A percentile compares a stretch with the other conserved stretches of the same genome.
phyloP scores from a whole-genome alignment of 2,113 vertebrate species.

The Epinephelus cyanopodus region DNA sequence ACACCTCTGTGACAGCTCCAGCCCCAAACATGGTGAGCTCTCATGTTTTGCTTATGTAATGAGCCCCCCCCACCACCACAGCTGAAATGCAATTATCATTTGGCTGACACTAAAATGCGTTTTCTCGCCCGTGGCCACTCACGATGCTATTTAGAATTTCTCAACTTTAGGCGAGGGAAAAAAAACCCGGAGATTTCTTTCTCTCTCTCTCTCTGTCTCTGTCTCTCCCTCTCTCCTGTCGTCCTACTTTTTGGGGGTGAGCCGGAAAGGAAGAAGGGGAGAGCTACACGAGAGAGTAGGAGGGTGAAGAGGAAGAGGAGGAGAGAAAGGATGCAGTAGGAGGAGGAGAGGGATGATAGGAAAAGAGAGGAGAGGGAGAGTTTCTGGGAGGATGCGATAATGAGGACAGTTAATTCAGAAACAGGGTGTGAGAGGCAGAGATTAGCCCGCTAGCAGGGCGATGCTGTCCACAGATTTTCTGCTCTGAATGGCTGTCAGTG shows the following conservation, averaged over 20 bases:
- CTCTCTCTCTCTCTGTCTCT: slow-evolving; percentile 15
- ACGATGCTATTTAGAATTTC: slow-evolving; percentile 74
- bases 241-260: slow-evolving; percentile 70
- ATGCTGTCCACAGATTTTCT: slow-evolving; percentile 81
- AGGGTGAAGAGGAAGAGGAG: slow-evolving; percentile 12
- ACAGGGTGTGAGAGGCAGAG: slow-evolving; percentile 78
- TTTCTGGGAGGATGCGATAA: slow-evolving; percentile 81
- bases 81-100: slow-evolving; percentile 74
- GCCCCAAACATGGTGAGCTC: slow-evolving; percentile 39
- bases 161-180: slow-evolving; percentile 64
- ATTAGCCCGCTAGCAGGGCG: slow-evolving; percentile 74
- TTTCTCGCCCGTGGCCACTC: slow-evolving; percentile 73
- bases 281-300: slow-evolving; percentile 29
- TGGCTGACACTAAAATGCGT: slow-evolving; percentile 71
- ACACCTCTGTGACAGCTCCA: slow-evolving; percentile 57
- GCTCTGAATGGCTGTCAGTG: slow-evolving; percentile 75
- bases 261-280: slow-evolving; percentile 53
- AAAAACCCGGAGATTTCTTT: not conserved
- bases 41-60: slow-evolving; percentile 76
- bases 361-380: slow-evolving; percentile 42
- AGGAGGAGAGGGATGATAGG: slow-evolving; percentile 22
- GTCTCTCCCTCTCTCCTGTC: slow-evolving; percentile 34
- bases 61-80: slow-evolving; percentile 45
- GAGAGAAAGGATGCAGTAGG: slow-evolving; percentile 6
- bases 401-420: slow-evolving; percentile 80